Evolutionary conservation across 1,140 invertebrate genomes (phyloP).

Genomic region (Popillia japonica): DNA sequence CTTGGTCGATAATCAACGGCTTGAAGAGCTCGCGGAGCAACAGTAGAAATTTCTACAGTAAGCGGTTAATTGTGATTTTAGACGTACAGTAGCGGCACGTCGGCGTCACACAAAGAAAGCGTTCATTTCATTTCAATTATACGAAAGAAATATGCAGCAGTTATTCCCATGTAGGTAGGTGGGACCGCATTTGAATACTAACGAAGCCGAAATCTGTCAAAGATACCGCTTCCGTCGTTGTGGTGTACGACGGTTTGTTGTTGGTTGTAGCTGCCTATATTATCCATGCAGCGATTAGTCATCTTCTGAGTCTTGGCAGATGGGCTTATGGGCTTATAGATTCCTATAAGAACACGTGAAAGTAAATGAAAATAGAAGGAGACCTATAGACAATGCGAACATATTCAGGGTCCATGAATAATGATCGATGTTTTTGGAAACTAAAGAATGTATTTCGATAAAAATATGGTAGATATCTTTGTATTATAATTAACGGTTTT

Average conservation of each 20-base stretch:
- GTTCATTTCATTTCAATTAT: slow-evolving; percentile 55
- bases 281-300: neutral
- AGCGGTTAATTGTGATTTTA: slow-evolving; percentile 51
- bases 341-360: no score
- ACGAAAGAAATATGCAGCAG: slow-evolving; percentile 53
- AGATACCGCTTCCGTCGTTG: slow-evolving; percentile 54
- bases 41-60: slow-evolving; percentile 39
- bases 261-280: neutral
- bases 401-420: no score
- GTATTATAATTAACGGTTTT: no score
- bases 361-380: no score
- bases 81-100: slow-evolving; percentile 46
- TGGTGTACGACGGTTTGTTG: slow-evolving; percentile 29
- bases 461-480: no score
- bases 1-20: slow-evolving; percentile 33
- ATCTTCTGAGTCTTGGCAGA: no score
- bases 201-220: slow-evolving; percentile 58
- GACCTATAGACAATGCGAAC: no score
- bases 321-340: no score
- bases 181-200: slow-evolving; percentile 56
- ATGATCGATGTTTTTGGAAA: no score
- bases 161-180: slow-evolving; percentile 58
- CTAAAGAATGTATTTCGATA: no score
- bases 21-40: neutral
- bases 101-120: slow-evolving; percentile 44